A percentile compares a stretch with the other conserved stretches of the same genome.
Evolutionary conservation across 2,113 vertebrate genomes (phyloP).

Genomic region (Psilopsiagon aurifrons): DNA sequence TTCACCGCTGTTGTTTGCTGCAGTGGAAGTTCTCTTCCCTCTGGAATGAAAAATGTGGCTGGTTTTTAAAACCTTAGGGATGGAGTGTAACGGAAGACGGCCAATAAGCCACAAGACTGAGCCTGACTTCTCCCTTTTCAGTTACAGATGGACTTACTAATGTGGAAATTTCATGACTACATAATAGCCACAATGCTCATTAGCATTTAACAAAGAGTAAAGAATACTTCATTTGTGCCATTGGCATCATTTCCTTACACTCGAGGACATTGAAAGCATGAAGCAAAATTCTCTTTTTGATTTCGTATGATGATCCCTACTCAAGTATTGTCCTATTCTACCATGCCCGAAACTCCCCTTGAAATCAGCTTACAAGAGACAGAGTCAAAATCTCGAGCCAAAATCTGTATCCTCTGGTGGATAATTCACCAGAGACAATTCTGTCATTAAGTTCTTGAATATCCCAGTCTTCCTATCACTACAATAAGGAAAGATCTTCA

Average conservation of each 20-base stretch:
- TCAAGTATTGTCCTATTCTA: background rate
- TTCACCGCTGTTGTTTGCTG: background rate
- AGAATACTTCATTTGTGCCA: background rate
- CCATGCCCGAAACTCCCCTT: background rate
- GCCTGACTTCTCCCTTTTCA: background rate
- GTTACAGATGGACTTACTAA: background rate
- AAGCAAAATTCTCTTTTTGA: background rate
- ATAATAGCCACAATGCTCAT: background rate
- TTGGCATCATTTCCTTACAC: background rate
- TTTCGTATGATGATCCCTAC: background rate
- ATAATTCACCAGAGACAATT: background rate
- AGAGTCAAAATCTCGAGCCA: background rate
- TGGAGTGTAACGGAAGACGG: background rate
- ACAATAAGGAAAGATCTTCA: background rate
- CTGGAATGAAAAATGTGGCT: background rate
- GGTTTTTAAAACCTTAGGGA: background rate
- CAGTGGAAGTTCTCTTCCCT: accelerated
- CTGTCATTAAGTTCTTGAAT: background rate
- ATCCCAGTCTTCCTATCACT: background rate
- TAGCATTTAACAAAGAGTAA: background rate
- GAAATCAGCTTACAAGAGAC: background rate
- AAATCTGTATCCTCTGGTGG: background rate
- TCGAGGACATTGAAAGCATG: background rate
- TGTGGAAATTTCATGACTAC: background rate
- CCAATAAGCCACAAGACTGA: background rate